phyloP scores from a whole-genome alignment of 37 sponge, comb jelly and placozoan genomes.

The Axinella damicornis region DNA sequence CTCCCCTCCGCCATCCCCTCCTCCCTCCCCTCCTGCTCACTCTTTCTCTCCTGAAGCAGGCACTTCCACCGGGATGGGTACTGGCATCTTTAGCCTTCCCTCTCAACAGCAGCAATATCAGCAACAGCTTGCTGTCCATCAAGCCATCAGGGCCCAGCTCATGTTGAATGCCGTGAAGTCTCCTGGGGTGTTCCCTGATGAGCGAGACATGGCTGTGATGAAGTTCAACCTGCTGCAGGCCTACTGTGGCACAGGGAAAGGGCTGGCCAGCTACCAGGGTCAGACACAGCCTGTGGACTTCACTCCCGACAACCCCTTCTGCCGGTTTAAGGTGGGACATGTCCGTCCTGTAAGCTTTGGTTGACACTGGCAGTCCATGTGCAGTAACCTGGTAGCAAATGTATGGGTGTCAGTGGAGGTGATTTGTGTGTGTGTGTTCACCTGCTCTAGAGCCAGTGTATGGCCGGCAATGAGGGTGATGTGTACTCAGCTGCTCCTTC shows the following conservation, averaged over 20 bases:
- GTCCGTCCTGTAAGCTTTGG: not conserved
- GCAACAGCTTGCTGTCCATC: not conserved
- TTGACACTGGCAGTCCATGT: too few relatives aligned
- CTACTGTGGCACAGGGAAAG: slow-evolving; percentile 71
- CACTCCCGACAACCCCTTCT: slow-evolving; percentile 79
- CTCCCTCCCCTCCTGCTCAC: too few relatives aligned
- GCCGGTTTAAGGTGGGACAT: slow-evolving; percentile 47
- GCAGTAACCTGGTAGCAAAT: too few relatives aligned
- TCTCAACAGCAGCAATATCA: slow-evolving; percentile 27
- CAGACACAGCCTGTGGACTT: slow-evolving; percentile 74
- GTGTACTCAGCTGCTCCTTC: too few relatives aligned
- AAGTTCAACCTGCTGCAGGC: slow-evolving; percentile 93
- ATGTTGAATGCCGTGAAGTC: slow-evolving; percentile 74
- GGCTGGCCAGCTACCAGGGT: slow-evolving; percentile 67
- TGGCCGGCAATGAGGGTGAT: too few relatives aligned
- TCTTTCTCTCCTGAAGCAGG: not conserved
- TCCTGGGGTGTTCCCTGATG: slow-evolving; percentile 91
- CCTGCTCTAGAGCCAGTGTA: too few relatives aligned
- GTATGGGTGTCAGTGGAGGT: too few relatives aligned
- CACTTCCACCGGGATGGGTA: slow-evolving; percentile 2
- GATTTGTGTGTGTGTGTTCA: not conserved
- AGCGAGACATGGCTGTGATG: slow-evolving; percentile 82
- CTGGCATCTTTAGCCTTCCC: slow-evolving; percentile 3
- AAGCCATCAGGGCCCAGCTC: not conserved
- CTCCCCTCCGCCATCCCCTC: too few relatives aligned